Base-by-base conservation (phyloP, 2,888 invertebrate genomes). In the Hypselothyrea guttata region DNA sequence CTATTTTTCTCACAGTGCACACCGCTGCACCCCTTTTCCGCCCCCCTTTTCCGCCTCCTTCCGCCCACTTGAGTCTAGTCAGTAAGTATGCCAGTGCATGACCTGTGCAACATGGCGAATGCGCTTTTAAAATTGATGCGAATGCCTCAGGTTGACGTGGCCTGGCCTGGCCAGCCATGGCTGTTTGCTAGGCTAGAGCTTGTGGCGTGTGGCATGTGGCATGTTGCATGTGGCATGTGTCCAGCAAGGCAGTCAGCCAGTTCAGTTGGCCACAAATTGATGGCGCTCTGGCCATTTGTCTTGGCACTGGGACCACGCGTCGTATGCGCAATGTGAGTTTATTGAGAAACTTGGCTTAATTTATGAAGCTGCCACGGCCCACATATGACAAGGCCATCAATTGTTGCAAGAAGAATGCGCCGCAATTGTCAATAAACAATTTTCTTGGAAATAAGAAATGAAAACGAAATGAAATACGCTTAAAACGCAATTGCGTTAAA, bases 401-500 rank as follows among this genome's bases (percentile, higher is more conserved):
- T 71, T 78, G 79, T 55, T 62, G 79, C 79, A 71, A 64, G n/a
- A n/a, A 56, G 65, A 79, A 68, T 73, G 78, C 54, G 74, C 73
- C 62, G 37, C 61, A 70, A 70, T 67, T 71, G 83, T 61, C 72
- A 73, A 72, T 83, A 79, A 79, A 79, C 84, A 85, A 79, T 72
- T 64, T 58, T 52, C 38, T 34, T 55, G 12, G 34, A 31, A 44
- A 7, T 15, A 9, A 30, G 7, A 30, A 11, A 12, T 13, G 46
- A 11, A 13, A 18, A 22, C 49, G 44, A 31, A 13, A 5, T 16
- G 33, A 58, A 54, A 65, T 59, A 64, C 60, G 60, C 67, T 62
- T 75, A 73, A 81, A 84, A 66, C 77, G 84, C 84, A 81, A 83
- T 83, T 81, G 62, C 61, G 68, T 85, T 79, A 85, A 79, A 79